Evolutionary conservation across 2,113 vertebrate genomes (phyloP).

Genomic region (Kryptolebias marmoratus): DNA sequence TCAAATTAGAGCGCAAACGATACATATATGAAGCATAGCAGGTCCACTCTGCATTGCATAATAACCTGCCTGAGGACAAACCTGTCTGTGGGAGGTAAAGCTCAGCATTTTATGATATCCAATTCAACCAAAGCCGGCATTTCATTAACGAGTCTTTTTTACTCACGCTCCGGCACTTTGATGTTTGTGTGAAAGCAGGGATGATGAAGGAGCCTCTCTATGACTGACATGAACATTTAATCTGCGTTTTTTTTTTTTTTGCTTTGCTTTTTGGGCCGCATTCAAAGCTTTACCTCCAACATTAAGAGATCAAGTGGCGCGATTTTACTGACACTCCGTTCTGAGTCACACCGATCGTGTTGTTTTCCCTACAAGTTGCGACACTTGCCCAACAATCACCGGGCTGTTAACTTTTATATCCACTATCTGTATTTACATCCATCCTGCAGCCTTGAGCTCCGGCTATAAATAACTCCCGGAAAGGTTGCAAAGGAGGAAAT

Average conservation of each 20-base stretch:
- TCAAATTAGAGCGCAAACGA: constrained; percentile 56
- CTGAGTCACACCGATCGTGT: constrained; percentile 15
- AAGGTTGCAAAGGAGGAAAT: constrained; percentile 17
- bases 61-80: constrained; percentile 56
- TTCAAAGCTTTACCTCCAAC: constrained; percentile 41
- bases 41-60: constrained; percentile 55
- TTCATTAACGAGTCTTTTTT: constrained; percentile 22
- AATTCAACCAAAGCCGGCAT: constrained; percentile 22
- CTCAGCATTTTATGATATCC: constrained; percentile 41
- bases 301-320: constrained; percentile 35
- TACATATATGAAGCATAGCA: constrained; percentile 20
- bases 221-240: constrained; percentile 42
- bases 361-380: constrained; percentile 13
- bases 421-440: constrained; percentile 49
- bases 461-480: constrained; percentile 5
- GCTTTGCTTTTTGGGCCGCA: constrained; percentile 52
- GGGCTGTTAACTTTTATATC: constrained; percentile 55
- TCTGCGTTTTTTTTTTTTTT: constrained; percentile 59
- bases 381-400: constrained; percentile 34
- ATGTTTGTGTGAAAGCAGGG: constrained; percentile 66
- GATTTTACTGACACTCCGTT: constrained; percentile 23
- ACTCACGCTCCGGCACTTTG: constrained; percentile 40
- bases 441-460: constrained; percentile 2
- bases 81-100: constrained; percentile 65
- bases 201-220: constrained; percentile 35